Conservation (phyloP, 2,113 vertebrate genomes). For the Ptilorrhoa leucosticta region DNA sequence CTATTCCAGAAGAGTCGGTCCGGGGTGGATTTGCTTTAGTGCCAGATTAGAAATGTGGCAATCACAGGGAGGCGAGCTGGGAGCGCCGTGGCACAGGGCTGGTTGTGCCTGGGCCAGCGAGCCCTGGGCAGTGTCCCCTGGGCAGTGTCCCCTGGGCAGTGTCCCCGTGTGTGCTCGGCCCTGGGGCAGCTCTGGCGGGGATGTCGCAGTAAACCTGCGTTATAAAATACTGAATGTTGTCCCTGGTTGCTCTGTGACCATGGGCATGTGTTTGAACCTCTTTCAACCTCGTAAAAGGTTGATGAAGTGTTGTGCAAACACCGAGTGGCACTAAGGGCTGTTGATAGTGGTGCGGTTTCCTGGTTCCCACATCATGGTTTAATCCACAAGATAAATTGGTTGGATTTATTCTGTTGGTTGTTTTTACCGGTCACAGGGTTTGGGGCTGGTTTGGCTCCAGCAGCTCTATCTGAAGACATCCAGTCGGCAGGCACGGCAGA, state of each 20-base stretch:
- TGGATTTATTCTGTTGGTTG: not conserved
- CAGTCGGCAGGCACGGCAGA: not conserved
- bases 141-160: not conserved
- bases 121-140: not conserved
- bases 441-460: not conserved
- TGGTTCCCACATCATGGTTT: not conserved
- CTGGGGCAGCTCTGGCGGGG: not conserved
- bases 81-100: accelerated
- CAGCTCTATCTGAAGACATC: not conserved
- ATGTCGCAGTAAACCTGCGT: accelerated
- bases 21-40: not conserved
- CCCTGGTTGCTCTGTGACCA: not conserved
- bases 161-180: accelerated
- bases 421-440: not conserved
- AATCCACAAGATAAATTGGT: not conserved
- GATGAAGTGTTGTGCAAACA: not conserved
- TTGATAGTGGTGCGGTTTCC: not conserved
- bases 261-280: not conserved
- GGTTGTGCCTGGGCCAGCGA: not conserved
- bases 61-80: not conserved
- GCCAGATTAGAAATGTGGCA: not conserved
- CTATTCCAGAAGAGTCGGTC: not conserved
- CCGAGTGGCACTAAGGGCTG: not conserved
- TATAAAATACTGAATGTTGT: not conserved
- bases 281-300: not conserved